A percentile compares a stretch with the other conserved stretches of the same genome.
phyloP scores from a whole-genome alignment of 2,113 vertebrate species.

The Panurus biarmicus region DNA sequence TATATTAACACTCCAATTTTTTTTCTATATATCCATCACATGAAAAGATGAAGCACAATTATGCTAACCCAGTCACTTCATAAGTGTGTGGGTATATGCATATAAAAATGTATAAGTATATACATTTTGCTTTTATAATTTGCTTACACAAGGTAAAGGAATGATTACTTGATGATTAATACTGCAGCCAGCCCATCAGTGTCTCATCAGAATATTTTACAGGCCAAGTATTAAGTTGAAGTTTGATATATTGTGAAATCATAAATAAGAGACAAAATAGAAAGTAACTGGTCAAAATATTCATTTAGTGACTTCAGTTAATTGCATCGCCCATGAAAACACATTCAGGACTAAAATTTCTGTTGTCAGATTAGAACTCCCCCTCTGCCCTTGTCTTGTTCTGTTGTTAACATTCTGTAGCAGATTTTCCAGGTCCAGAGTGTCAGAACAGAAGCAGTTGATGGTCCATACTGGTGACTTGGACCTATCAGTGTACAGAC shows the following conservation, averaged over 20 bases:
- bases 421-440: neutral
- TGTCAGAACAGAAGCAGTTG: neutral
- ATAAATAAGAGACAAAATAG: neutral
- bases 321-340: neutral
- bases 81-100: no score
- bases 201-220: neutral
- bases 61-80: neutral
- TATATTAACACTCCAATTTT: neutral
- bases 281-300: neutral
- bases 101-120: neutral
- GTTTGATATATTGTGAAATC: neutral
- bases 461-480: neutral
- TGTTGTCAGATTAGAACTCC: neutral
- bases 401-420: neutral
- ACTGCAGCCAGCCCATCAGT: neutral
- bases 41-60: neutral
- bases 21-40: neutral
- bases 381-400: neutral
- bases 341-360: neutral
- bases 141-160: neutral
- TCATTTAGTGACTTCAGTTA: accelerated
- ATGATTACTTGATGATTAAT: neutral
- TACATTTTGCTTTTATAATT: neutral
- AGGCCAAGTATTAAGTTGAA: neutral
- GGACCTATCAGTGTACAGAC: neutral